Evolutionary conservation across 2,888 invertebrate genomes (phyloP).

Genomic region (Acrocyrtus sp.): DNA sequence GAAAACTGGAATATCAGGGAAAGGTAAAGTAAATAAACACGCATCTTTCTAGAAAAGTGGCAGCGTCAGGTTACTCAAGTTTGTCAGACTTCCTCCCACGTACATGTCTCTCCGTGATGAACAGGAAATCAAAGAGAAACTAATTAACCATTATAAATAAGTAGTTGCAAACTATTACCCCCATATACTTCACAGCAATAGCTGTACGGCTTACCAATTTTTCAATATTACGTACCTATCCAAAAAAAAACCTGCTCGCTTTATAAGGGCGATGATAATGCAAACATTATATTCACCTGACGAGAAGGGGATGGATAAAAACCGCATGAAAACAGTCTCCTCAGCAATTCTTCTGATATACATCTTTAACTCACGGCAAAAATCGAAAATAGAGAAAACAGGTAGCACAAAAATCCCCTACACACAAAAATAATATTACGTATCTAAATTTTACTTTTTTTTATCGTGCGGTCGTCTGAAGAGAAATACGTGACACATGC

Average conservation of each 20-base stretch:
- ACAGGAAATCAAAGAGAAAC: constrained; percentile 40
- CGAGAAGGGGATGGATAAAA: not conserved
- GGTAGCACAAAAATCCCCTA: no score
- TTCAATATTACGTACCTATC: no score
- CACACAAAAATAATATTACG: no score
- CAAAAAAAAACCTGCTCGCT: not conserved
- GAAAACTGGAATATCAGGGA: not conserved
- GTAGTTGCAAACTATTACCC: not conserved
- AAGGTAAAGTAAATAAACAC: not conserved
- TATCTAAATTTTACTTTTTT: no score
- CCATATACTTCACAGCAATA: no score
- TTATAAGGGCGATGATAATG: not conserved
- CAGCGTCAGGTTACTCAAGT: no score
- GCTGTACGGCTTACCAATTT: no score
- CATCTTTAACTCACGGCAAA: not conserved
- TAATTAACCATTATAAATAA: constrained; percentile 34
- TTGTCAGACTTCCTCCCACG: constrained; percentile 44
- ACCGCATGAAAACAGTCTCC: no score
- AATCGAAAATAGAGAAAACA: no score
- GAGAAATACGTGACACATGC: constrained; percentile 39
- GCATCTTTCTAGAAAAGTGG: no score
- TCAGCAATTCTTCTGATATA: no score
- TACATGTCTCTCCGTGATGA: constrained; percentile 21
- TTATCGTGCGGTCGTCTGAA: no score
- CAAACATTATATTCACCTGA: not conserved